These are phyloP conservation scores for Ursus arctos DNA, from an alignment of 2,113 vertebrate species.

Conservation along the genomic window DNA sequence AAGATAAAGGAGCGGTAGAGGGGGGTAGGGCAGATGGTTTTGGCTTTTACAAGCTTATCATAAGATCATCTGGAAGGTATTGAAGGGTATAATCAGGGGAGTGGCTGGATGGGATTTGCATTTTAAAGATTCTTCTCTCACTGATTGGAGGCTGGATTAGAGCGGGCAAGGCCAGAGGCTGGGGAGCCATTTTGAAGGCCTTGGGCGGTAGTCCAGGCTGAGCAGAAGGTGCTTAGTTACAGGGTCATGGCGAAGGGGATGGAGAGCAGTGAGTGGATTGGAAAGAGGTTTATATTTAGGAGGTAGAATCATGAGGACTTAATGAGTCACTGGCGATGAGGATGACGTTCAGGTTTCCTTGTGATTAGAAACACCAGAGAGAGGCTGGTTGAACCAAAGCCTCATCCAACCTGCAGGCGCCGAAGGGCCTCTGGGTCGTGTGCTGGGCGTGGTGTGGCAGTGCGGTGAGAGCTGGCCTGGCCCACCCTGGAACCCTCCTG, in stretches of 20 bases:
- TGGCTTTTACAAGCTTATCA: not conserved
- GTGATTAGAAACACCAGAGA: not conserved
- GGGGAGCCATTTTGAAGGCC: not conserved
- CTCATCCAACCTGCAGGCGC: not conserved
- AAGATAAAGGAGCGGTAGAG: not conserved
- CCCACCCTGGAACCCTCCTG: not conserved
- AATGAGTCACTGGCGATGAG: not conserved
- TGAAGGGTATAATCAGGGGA: not conserved
- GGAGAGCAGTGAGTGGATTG: not conserved
- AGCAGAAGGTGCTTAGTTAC: not conserved
- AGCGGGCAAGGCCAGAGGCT: not conserved
- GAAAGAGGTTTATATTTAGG: not conserved
- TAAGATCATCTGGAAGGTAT: not conserved
- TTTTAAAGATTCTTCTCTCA: not conserved
- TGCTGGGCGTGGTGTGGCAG: not conserved
- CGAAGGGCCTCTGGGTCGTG: not conserved
- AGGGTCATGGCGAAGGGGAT: not conserved
- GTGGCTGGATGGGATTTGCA: not conserved
- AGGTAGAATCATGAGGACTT: not conserved
- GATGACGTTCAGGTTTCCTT: not conserved
- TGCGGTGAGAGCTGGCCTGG: not conserved
- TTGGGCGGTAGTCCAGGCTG: not conserved
- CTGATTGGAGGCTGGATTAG: not conserved
- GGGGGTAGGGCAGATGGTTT: not conserved
- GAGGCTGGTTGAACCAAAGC: not conserved